Percentiles rank a stretch among this genome's conserved stretches.
Conservation (phyloP, 2,888 invertebrate species). For the Ceriagrion tenellum region DNA sequence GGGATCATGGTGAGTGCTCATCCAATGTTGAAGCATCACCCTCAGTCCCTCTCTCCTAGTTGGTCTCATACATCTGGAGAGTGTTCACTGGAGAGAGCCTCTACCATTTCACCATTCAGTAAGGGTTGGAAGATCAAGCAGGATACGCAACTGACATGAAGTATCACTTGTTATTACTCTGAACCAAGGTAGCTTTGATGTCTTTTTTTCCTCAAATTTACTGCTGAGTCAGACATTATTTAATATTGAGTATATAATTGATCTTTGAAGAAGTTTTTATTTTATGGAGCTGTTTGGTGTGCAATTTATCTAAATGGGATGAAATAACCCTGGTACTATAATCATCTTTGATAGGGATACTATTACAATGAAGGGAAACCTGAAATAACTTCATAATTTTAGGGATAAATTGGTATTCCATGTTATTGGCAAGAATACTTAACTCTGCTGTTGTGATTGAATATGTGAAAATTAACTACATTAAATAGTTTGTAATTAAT, state of each 20-base stretch:
- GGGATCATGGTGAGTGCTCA: slow-evolving; percentile 75
- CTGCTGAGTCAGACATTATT: no score
- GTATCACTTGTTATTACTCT: no score
- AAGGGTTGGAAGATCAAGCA: no score
- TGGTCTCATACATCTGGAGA: not conserved
- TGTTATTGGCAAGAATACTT: not conserved
- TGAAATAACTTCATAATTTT: no score
- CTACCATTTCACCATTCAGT: no score
- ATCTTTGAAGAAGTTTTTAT: not conserved
- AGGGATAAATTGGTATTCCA: not conserved
- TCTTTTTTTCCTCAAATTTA: no score
- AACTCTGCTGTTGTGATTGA: no score
- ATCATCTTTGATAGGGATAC: not conserved
- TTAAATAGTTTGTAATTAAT: not conserved
- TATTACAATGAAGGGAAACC: not conserved
- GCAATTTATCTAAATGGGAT: not conserved
- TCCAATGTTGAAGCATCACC: not conserved
- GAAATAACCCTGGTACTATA: not conserved
- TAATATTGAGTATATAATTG: no score
- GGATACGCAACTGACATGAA: no score
- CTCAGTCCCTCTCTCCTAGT: not conserved
- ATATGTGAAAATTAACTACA: not conserved
- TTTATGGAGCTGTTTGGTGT: not conserved
- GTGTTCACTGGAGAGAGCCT: no score
- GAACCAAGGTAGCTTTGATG: no score